Base-by-base conservation (phyloP, 2,888 invertebrate species). In the Ptychoptera albimana region DNA sequence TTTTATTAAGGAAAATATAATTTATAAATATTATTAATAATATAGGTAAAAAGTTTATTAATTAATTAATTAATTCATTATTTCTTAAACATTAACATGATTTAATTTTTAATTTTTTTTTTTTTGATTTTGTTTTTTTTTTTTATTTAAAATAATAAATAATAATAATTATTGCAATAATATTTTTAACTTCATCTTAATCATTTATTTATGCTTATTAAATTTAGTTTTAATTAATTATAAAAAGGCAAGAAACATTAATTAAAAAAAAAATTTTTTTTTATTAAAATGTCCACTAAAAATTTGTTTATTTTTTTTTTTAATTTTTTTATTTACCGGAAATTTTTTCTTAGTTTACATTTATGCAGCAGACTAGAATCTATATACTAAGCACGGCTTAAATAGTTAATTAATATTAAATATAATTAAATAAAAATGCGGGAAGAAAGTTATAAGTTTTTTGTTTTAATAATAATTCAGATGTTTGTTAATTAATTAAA, bases 291-390 rank as follows among this genome's bases (percentile, higher is more conserved):
- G 23, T 23, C 23, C 23, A 23, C 15, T 29, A 32, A 34, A 41
- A 14, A 30, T 43, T 37, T 37, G 12, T 34, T 46, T 29, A 39
- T 37, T 38, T 38, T 34, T 42, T 39, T 35, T 30, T 45, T 45
- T 38, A 35, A 10, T 38, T 31, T 44, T 42, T 12, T 31, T 30
- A 36, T 40, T 39, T 23, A 31, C 32, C 12, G 16, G 8, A 23
- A 31, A 31, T 37, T 31, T 15, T 32, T 39, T 37, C 35, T 46
- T 36, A 12, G n/a, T 36, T 36, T 36, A 8, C 13, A 12, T 31
- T 16, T 42, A 49, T 50, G 50, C 50, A 45, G 50, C 47, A 51
- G 53, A 53, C 53, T 53, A 53, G 53, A 53, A 51, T 51, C 52
- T 53, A 53, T 23, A 23, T 52, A 50, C 51, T 52, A 52, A 52